Percentiles rank a stretch among this genome's conserved stretches.
Conservation (phyloP, 2,888 invertebrate species). For the Dione juno region DNA sequence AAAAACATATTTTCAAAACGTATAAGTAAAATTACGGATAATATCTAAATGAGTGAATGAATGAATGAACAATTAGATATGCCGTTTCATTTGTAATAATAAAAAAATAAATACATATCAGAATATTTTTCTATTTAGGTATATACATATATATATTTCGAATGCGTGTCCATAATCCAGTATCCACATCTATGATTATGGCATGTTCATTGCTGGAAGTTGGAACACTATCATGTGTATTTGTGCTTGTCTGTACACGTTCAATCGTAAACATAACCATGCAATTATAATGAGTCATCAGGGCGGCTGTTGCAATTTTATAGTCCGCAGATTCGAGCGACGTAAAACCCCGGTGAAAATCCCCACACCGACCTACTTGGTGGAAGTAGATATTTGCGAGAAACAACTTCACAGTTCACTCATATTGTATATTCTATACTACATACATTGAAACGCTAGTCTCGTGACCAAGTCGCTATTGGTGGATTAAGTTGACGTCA, state of each 20-base stretch:
- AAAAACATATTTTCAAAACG: too few relatives aligned
- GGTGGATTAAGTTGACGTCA: slow-evolving; percentile 71
- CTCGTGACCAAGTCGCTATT: slow-evolving; percentile 73
- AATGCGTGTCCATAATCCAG: too few relatives aligned
- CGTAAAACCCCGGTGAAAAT: slow-evolving; percentile 51
- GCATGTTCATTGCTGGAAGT: not conserved
- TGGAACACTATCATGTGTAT: not conserved
- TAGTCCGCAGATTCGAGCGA: slow-evolving; percentile 35
- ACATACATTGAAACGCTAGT: slow-evolving; percentile 50
- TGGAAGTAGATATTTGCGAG: slow-evolving; percentile 43
- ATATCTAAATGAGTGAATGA: too few relatives aligned
- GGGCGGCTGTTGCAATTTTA: slow-evolving; percentile 24
- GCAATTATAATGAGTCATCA: slow-evolving; percentile 24
- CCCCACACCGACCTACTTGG: slow-evolving; percentile 34
- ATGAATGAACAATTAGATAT: too few relatives aligned
- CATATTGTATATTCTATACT: slow-evolving; percentile 50
- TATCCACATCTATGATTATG: not conserved
- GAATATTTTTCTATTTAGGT: too few relatives aligned
- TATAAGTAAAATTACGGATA: too few relatives aligned
- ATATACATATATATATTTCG: too few relatives aligned
- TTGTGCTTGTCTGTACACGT: slow-evolving; percentile 3
- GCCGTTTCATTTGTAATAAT: too few relatives aligned
- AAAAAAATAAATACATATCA: too few relatives aligned
- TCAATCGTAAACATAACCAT: slow-evolving; percentile 2
- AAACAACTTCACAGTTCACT: slow-evolving; percentile 43